Base-by-base conservation (phyloP, 2,888 invertebrate genomes). In the Nemapogon koenigi region DNA sequence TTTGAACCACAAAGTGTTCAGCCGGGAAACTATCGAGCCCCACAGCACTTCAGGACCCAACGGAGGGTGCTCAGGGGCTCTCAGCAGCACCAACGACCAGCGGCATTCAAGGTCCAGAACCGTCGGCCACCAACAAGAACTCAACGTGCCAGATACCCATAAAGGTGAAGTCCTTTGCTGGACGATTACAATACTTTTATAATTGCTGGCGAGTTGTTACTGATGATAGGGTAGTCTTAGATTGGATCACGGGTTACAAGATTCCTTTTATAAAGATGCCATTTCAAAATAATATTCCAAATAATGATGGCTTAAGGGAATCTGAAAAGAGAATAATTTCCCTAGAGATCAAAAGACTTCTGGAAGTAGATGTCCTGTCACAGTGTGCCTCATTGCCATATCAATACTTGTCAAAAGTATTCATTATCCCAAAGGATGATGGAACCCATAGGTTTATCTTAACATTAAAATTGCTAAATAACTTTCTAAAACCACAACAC, bases 401-500 rank as follows among this genome's bases (percentile, higher is more conserved):
- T 7, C 44, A 43, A 16, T 43, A 41, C 19, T 31, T 38, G 6
- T 44, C 42, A 8, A 33, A 35, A 15, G 35, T 44, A 4, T 41
- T 44, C 31, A 30, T 36, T 15, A 37, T 38, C 10, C 37, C 37
- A 15, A 43, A 46, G 19, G 36, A 32, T 4, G 43, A 43, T 35
- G 43, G 42, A 3, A 4, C 25, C 8, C 29, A 19, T 11, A 37
- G 42, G 19, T 44, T 46, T 35, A 46, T 44, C 36, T 22, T 45
- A 18, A 45, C 41, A 7, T 14, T 44, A 10, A 42, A 40, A 31
- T 14, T 16, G 1, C 16, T 41, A 11, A 37, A 41, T 37, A 26
- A 36, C 3, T 40, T 28, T 14, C 26, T 42, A 10, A 11, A 18
- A 13, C 35, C 41, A 14, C 27, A 40, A 16, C 43, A 43, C 16